Evolutionary conservation across 2,888 invertebrate species (phyloP).

Genomic region (Theretra japonica): DNA sequence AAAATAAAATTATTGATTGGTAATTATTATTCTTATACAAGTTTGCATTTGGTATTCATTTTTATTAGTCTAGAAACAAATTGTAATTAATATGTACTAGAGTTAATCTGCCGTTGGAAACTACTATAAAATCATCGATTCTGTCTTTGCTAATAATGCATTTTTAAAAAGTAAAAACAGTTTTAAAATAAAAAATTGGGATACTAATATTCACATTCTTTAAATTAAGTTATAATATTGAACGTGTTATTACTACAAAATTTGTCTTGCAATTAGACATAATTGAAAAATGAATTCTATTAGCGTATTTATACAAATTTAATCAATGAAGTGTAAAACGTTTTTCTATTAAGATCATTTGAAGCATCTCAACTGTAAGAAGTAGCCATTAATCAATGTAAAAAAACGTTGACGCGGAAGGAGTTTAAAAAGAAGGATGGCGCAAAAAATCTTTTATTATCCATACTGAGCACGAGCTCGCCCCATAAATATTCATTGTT

Average conservation of each 20-base stretch:
- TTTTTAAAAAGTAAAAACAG: too few species aligned
- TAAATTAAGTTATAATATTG: too few species aligned
- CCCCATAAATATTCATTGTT: slow-evolving; percentile 59
- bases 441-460: slow-evolving; percentile 64
- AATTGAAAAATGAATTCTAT: slow-evolving; percentile 30
- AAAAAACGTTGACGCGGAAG: slow-evolving; percentile 63
- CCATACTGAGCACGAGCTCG: slow-evolving; percentile 50
- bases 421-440: slow-evolving; percentile 61
- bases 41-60: too few species aligned
- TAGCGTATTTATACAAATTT: slow-evolving; percentile 42
- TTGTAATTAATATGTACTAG: too few species aligned
- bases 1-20: slow-evolving; percentile 25
- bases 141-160: too few species aligned
- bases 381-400: slow-evolving; percentile 67
- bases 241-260: too few species aligned
- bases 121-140: too few species aligned
- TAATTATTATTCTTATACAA: background rate
- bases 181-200: too few species aligned
- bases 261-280: background rate
- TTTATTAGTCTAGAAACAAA: too few species aligned
- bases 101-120: too few species aligned
- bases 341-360: slow-evolving; percentile 50
- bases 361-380: slow-evolving; percentile 56
- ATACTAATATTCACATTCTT: too few species aligned
- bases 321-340: slow-evolving; percentile 55